Evolutionary conservation across 1,140 invertebrate species (phyloP).

Genomic region (Atta cephalotes): DNA sequence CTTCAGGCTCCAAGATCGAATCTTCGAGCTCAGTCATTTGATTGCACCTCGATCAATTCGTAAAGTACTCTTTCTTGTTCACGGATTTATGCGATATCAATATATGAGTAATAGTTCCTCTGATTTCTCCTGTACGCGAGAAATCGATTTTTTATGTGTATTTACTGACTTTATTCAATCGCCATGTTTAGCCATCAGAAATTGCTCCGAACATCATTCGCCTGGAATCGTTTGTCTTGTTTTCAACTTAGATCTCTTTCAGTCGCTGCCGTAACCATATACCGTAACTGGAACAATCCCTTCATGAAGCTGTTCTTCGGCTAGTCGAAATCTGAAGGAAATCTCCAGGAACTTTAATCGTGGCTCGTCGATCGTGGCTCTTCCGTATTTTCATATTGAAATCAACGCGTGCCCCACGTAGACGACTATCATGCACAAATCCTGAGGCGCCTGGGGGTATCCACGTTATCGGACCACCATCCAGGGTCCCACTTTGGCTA

Average conservation of each 20-base stretch:
- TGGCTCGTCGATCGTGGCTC: not conserved
- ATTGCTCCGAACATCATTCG: constrained; percentile 29
- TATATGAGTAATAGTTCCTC: not conserved
- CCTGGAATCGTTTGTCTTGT: constrained; percentile 24
- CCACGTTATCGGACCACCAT: constrained; percentile 84
- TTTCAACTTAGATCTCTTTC: constrained; percentile 20
- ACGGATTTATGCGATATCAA: constrained; percentile 17
- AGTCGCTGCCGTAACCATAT: constrained; percentile 35
- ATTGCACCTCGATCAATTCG: constrained; percentile 45
- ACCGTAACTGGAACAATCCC: constrained; percentile 1
- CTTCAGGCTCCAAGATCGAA: not conserved
- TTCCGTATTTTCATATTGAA: constrained; percentile 15
- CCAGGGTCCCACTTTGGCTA: constrained; percentile 91
- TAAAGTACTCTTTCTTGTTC: constrained; percentile 25
- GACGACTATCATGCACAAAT: constrained; percentile 80
- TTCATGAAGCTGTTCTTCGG: not conserved
- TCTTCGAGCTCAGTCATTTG: constrained; percentile 30
- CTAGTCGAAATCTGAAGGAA: not conserved
- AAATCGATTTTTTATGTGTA: constrained; percentile 6
- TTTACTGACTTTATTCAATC: constrained; percentile 56
- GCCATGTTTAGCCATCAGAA: not conserved
- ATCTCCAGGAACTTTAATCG: no score
- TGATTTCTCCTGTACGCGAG: not conserved
- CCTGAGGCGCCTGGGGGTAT: constrained; percentile 82
- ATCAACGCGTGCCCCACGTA: constrained; percentile 56